Base-by-base conservation (phyloP, 2,888 invertebrate species). In the Troglohyphantes excavatus region DNA sequence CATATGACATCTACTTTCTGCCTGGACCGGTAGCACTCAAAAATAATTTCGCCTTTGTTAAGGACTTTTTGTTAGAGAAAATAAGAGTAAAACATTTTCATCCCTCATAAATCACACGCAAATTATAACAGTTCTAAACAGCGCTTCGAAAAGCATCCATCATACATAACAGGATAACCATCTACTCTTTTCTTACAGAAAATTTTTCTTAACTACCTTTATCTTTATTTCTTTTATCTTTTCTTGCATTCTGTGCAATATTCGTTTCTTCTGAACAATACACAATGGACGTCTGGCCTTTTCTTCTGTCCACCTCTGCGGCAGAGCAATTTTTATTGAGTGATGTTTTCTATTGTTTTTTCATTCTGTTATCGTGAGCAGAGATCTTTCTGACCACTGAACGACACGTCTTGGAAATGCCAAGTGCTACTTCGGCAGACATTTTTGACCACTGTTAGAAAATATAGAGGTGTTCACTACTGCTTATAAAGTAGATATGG, bases 261-360 rank as follows among this genome's bases (percentile, higher is more conserved):
- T 17, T n/a, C 53, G 39, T 39, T 53, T 53, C 17, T 1, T n/a
- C 17, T 53, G 53, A 53, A 53, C 53, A 53, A 53, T 53, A 53
- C 13, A 53, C 53, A 53, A 53, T 53, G n/a, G 53, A 39, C 5
- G 13, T n/a, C n/a, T 46, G 17, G 53, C n/a, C 53, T 53, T 53
- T 53, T 53, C 53, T 53, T n/a, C 5, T 2, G n/a, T 1, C 53
- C 13, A 17, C n/a, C n/a, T n/a, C 7, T 53, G n/a, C n/a, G n/a
- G n/a, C n/a, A n/a, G n/a, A 53, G 53, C 53, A 53, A 53, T 53
- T 53, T n/a, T 0, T n/a, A 53, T 53, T 53, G 53, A 53, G n/a
- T 53, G 53, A n/a, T n/a, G 53, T 53, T 53, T 17, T 53, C 53
- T n/a, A 53, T 53, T 53, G 53, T 53, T 53, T 53, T n/a, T n/a